Percentiles rank a stretch among this genome's conserved stretches.
These are phyloP conservation scores for Arctocebus calabarensis DNA, from an alignment of 2,797 vertebrate genomes.

Conservation along the genomic window DNA sequence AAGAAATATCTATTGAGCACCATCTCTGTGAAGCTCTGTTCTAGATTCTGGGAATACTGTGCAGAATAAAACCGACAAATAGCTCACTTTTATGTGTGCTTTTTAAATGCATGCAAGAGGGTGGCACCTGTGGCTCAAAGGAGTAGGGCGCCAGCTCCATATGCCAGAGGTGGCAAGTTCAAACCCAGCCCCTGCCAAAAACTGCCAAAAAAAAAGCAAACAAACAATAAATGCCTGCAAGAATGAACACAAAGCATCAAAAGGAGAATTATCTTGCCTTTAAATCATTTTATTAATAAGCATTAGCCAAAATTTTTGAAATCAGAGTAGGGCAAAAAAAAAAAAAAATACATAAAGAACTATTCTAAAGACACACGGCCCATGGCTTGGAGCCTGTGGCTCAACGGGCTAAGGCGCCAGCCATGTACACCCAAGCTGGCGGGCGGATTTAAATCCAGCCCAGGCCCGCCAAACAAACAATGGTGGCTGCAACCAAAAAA, in stretches of 20 bases:
- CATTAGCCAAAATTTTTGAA: neutral
- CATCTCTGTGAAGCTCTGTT: neutral
- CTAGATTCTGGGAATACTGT: neutral
- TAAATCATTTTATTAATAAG: slow-evolving; percentile 36
- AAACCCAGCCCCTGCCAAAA: too few species aligned
- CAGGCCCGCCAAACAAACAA: too few species aligned
- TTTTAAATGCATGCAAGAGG: neutral
- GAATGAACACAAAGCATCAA: slow-evolving; percentile 33
- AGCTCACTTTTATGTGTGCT: neutral
- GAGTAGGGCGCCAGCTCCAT: too few species aligned
- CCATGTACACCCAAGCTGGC: too few species aligned
- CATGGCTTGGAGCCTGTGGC: too few species aligned
- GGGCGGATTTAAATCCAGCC: too few species aligned
- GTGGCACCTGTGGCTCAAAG: too few species aligned
- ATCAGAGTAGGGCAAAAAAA: neutral
- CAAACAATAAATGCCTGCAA: too few species aligned
- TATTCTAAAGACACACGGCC: slow-evolving; percentile 35
- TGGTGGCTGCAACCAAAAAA: too few species aligned
- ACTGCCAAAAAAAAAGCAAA: too few species aligned
- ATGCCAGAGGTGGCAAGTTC: too few species aligned
- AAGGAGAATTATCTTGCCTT: slow-evolving; percentile 34
- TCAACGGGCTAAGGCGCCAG: too few species aligned
- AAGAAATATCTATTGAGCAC: neutral
- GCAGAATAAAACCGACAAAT: slow-evolving; percentile 9
- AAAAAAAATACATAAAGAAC: neutral